These are phyloP conservation scores for Nesogale talazaci DNA, from an alignment of 2,113 vertebrate species.

Conservation along the genomic window DNA sequence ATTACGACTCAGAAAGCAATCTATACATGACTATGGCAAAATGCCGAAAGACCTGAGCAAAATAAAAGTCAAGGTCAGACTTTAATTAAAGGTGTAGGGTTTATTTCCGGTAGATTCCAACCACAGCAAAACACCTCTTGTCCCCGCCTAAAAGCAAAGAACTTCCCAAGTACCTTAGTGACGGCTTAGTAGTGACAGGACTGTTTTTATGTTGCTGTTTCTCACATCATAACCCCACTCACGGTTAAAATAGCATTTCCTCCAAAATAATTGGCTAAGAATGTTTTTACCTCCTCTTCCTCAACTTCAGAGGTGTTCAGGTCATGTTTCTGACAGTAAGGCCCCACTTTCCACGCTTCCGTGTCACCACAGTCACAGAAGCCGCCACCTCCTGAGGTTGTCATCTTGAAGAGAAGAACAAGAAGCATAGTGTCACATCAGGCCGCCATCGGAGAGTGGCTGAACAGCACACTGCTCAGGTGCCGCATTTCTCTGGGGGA, in stretches of 20 bases:
- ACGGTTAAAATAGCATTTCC: slow-evolving; percentile 20
- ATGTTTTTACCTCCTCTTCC: slow-evolving; percentile 87
- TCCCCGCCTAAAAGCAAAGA: background rate
- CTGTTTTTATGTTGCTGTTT: background rate
- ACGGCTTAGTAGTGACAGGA: background rate
- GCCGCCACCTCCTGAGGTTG: slow-evolving; percentile 96
- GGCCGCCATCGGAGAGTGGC: background rate
- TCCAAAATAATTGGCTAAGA: slow-evolving; percentile 5
- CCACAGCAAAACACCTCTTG: too few relatives aligned
- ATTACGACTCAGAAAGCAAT: background rate
- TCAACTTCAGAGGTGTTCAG: slow-evolving; percentile 87
- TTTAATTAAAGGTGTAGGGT: too few relatives aligned
- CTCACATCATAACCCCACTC: slow-evolving; percentile 13
- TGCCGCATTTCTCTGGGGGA: slow-evolving; percentile 26
- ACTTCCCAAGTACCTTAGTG: background rate
- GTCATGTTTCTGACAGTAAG: slow-evolving; percentile 96
- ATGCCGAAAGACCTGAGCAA: too few relatives aligned
- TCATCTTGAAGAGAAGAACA: slow-evolving; percentile 90
- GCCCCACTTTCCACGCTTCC: slow-evolving; percentile 97
- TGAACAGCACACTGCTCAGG: background rate
- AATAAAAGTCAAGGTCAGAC: too few relatives aligned
- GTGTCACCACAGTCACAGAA: slow-evolving; percentile 99
- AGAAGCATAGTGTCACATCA: background rate
- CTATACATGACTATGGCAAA: too few relatives aligned
- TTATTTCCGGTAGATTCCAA: too few relatives aligned